These are phyloP conservation scores for Lepidurus couesii DNA, from an alignment of 1,140 invertebrate genomes.

Conservation along the genomic window DNA sequence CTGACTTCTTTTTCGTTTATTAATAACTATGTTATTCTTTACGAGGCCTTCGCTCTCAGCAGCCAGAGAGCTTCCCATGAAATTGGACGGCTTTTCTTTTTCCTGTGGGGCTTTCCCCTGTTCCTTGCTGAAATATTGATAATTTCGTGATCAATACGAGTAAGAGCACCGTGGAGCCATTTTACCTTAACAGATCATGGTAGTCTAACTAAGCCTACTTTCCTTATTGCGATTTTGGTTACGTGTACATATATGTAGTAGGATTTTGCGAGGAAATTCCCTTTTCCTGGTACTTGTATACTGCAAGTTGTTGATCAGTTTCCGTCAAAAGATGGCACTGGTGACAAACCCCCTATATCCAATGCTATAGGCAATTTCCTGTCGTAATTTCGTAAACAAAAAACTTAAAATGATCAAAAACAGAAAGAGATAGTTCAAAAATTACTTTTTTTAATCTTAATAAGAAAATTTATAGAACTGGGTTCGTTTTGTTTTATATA, in stretches of 20 bases:
- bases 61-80: background rate
- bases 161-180: background rate
- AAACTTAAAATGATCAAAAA: background rate
- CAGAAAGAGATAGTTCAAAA: background rate
- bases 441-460: too few relatives aligned
- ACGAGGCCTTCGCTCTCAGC: background rate
- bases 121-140: conserved; percentile 13
- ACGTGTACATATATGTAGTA: too few relatives aligned
- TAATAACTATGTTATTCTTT: conserved; percentile 6
- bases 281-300: too few relatives aligned
- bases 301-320: too few relatives aligned
- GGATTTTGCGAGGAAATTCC: too few relatives aligned
- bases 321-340: too few relatives aligned
- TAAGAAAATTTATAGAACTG: too few relatives aligned
- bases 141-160: conserved; percentile 16
- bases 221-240: too few relatives aligned
- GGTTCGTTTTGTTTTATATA: too few relatives aligned
- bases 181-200: background rate
- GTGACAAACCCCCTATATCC: too few relatives aligned
- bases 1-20: background rate
- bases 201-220: too few relatives aligned
- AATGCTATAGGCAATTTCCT: too few relatives aligned
- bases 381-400: background rate
- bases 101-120: background rate
- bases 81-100: background rate